Percentiles rank a stretch among this genome's conserved stretches.
Evolutionary conservation across 2,113 vertebrate species (phyloP).

Genomic region (Spea multiplicata): DNA sequence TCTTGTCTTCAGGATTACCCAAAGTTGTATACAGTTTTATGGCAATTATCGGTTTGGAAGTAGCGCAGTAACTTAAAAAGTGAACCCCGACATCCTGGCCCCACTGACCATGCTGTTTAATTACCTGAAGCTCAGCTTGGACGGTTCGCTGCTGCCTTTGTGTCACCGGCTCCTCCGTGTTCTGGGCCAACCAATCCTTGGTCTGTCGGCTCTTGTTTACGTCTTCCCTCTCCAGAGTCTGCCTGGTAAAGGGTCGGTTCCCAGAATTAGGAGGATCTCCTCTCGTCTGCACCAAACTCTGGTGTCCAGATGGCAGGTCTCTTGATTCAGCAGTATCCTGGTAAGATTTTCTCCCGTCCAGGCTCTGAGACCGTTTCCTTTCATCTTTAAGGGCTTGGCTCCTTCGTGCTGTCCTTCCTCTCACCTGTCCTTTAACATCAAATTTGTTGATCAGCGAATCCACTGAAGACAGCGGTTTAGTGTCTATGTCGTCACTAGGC

Average conservation of each 20-base stretch:
- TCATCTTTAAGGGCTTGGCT: constrained; percentile 63
- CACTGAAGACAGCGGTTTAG: constrained; percentile 71
- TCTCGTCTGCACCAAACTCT: background rate
- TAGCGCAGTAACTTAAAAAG: too few species aligned
- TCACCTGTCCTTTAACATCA: constrained; percentile 55
- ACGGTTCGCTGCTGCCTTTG: constrained; percentile 51
- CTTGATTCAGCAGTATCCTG: fast-evolving
- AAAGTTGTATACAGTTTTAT: too few species aligned
- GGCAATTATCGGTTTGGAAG: too few species aligned
- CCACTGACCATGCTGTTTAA: too few species aligned
- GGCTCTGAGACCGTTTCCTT: constrained; percentile 67
- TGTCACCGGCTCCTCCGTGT: constrained; percentile 45
- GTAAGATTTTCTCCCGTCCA: constrained; percentile 53
- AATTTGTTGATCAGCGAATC: constrained; percentile 75
- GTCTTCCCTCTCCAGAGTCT: background rate
- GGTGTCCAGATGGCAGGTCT: constrained; percentile 13
- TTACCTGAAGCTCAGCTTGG: constrained; percentile 71
- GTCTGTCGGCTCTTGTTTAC: constrained; percentile 47
- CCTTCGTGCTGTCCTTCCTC: constrained; percentile 57
- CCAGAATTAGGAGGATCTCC: fast-evolving
- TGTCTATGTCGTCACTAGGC: constrained; percentile 67
- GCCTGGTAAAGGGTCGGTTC: background rate
- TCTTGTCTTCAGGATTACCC: too few species aligned
- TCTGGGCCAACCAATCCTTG: constrained; percentile 54
- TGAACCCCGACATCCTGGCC: too few species aligned